Conservation (phyloP, 1,140 invertebrate genomes). For the Chironomus tepperi region DNA sequence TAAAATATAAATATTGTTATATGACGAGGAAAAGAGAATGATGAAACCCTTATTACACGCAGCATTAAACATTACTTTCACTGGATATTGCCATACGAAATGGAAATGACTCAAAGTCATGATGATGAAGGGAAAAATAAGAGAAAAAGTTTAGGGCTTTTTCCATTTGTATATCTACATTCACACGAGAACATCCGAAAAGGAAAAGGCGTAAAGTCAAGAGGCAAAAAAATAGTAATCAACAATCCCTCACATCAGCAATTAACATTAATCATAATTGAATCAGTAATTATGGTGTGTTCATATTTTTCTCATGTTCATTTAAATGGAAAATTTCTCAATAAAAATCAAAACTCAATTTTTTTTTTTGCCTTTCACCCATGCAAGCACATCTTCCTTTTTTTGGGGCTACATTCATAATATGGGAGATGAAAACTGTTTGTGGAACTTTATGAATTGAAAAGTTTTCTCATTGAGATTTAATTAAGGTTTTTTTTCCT, state of each 20-base stretch:
- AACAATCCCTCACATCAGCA: neutral
- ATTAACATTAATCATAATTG: constrained; percentile 11
- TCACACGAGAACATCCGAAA: neutral
- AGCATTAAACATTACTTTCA: constrained; percentile 3
- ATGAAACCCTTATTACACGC: constrained; percentile 12
- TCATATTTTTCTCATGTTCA: neutral
- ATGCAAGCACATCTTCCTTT: too few species aligned
- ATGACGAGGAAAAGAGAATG: neutral
- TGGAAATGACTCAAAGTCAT: constrained; percentile 8
- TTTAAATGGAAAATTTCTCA: neutral
- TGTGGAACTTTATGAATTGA: neutral
- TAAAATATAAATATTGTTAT: neutral
- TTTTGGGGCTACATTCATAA: neutral
- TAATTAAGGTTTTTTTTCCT: neutral
- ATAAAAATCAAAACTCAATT: too few species aligned
- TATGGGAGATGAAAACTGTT: neutral
- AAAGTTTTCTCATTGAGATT: neutral
- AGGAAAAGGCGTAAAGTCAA: neutral
- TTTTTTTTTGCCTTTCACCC: too few species aligned
- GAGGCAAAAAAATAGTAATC: neutral
- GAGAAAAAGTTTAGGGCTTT: neutral
- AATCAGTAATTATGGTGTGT: neutral
- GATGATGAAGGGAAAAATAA: neutral
- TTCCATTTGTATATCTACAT: neutral
- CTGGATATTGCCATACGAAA: neutral